Base-by-base conservation (phyloP, 35 echinoderm and acorn worm genomes). In the Apostichopus japonicus region DNA sequence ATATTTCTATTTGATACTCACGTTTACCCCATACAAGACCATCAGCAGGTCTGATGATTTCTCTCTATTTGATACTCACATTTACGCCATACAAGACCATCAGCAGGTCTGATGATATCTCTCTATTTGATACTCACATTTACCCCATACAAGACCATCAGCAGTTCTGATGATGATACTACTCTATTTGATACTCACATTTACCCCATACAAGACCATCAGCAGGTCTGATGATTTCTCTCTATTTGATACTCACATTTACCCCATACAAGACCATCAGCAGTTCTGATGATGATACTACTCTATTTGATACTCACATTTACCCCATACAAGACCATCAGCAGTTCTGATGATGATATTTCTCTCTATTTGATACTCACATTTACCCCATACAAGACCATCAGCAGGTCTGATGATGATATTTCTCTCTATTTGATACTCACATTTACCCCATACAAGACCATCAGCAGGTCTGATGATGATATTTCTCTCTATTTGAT, bases 121-220 rank as follows among this genome's bases (percentile, higher is more conserved):
- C n/a, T n/a, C 57, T 59, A 59, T 3, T 59, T 59, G 11, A 59
- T 59, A 59, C n/a, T 87, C 2, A 98, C 97, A 90, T 90, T 84
- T 91, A 67, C 97, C 97, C 97, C 97, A 98, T 8, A 87, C 23
- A 52, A 98, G 91, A 73, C 97, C 97, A 93, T 98, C 97, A 59
- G 11, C 54, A 55, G 55, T 44, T n/a, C 27, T 33, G 27, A 33
- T 33, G 27, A 33, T 33, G n/a, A n/a, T 1, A 1, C 2, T 33
- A n/a, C 27, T 33, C 27, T 33, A 58, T 16, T 10, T 87, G n/a
- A 87, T 90, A 95, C 96, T 94, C 94, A 98, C 97, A 90, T 90
- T 84, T 91, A 67, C 97, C 97, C 97, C 97, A 98, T 8, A 87
- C 23, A 52, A 98, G 91, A 73, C 97, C 97, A 93, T 98, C 97